Percentiles rank a stretch among this genome's conserved stretches.
Conservation (phyloP, 2,888 invertebrate genomes). For the Steinernema scapterisci region DNA sequence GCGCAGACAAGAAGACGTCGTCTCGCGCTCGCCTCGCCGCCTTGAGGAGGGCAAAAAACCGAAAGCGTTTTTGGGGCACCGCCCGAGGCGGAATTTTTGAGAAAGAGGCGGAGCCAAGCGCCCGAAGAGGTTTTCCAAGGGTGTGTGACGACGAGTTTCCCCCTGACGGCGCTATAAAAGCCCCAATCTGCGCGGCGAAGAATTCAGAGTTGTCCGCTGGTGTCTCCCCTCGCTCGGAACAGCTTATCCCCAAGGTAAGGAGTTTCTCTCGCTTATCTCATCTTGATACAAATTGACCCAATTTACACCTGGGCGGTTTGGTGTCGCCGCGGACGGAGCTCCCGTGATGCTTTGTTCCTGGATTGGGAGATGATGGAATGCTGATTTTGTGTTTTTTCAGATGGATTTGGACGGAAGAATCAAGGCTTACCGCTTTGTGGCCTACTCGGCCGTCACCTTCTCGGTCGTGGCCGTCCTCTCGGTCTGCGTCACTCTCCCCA, state of each 20-base stretch:
- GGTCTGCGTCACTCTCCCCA: constrained; percentile 57
- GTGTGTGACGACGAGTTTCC: constrained; percentile 25
- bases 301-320: not conserved
- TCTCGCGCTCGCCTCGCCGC: too few species aligned
- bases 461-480: constrained; percentile 57
- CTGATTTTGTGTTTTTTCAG: not conserved
- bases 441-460: constrained; percentile 64
- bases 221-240: not conserved
- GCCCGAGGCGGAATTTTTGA: constrained; percentile 24
- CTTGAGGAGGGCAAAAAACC: constrained; percentile 6
- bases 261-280: constrained; percentile 10
- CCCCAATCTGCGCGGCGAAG: not conserved
- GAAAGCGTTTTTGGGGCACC: constrained; percentile 23
- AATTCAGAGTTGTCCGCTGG: too few species aligned
- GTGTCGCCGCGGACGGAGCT: too few species aligned
- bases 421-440: constrained; percentile 65
- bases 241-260: constrained; percentile 7
- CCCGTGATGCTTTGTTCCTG: too few species aligned
- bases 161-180: not conserved
- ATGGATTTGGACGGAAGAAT: constrained; percentile 51
- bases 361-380: too few species aligned
- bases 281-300: constrained; percentile 29
- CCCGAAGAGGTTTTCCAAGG: too few species aligned
- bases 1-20: not conserved
- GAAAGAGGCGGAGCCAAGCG: not conserved